These are phyloP conservation scores for Melitaea athalia DNA, from an alignment of 2,888 invertebrate species.

Conservation along the genomic window DNA sequence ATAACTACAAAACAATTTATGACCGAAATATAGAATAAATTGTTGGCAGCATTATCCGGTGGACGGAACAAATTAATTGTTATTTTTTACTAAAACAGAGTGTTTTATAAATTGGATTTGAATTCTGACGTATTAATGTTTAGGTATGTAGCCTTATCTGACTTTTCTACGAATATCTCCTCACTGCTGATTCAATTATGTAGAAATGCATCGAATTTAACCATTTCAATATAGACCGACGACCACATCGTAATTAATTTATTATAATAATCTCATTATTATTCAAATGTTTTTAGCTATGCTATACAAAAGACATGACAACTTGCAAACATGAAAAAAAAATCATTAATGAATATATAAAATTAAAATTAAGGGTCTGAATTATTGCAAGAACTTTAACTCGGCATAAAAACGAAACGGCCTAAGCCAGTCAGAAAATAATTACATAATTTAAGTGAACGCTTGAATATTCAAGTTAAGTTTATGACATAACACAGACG, in stretches of 20 bases:
- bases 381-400: not conserved
- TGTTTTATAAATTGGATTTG: too few species aligned
- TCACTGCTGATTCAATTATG: too few species aligned
- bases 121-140: too few species aligned
- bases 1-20: not conserved
- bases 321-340: not conserved
- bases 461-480: not conserved
- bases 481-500: constrained; percentile 3
- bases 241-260: too few species aligned
- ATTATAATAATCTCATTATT: too few species aligned
- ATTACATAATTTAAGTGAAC: constrained; percentile 3
- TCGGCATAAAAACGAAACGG: not conserved
- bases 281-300: too few species aligned
- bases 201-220: too few species aligned
- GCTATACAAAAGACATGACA: too few species aligned
- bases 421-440: not conserved
- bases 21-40: not conserved
- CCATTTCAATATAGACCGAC: too few species aligned
- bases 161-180: too few species aligned
- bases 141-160: too few species aligned
- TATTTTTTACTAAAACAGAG: too few species aligned
- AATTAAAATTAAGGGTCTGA: not conserved
- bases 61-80: not conserved
- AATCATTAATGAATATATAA: not conserved
- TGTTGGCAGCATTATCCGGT: not conserved